Evolutionary conservation across 1,140 invertebrate species (phyloP).

Genomic region (Teleogryllus occipitalis): DNA sequence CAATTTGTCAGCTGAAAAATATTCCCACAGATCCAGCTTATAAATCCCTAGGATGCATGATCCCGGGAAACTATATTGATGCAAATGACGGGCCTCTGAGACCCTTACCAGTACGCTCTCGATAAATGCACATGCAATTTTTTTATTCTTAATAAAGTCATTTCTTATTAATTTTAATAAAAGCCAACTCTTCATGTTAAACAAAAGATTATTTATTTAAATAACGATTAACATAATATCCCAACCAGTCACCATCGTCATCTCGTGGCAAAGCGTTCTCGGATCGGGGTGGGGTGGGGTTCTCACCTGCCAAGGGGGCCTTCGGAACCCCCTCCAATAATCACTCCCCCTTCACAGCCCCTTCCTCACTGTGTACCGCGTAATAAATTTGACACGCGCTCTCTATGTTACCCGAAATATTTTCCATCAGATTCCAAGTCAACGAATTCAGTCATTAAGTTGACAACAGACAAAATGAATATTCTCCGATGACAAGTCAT

Average conservation of each 20-base stretch:
- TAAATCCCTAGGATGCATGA: too few relatives aligned
- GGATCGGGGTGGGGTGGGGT: background rate
- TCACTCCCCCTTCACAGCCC: background rate
- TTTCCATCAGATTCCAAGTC: slow-evolving; percentile 1
- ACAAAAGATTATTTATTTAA: too few relatives aligned
- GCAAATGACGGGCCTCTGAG: too few relatives aligned
- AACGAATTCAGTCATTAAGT: background rate
- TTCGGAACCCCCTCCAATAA: background rate
- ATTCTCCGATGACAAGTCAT: background rate
- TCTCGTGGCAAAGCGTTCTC: background rate
- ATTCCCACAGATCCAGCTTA: too few relatives aligned
- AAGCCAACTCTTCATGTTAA: too few relatives aligned
- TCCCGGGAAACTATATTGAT: too few relatives aligned
- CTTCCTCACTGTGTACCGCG: background rate
- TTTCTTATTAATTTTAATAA: too few relatives aligned
- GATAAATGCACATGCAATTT: too few relatives aligned
- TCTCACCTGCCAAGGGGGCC: background rate
- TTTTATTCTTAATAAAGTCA: too few relatives aligned
- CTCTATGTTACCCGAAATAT: background rate
- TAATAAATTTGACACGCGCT: background rate
- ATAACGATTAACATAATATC: too few relatives aligned
- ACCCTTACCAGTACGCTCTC: too few relatives aligned
- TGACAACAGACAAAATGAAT: slow-evolving; percentile 1
- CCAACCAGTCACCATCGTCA: background rate
- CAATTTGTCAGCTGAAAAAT: too few relatives aligned